Conservation (phyloP, 2,888 invertebrate genomes). For the Synanthedon formicaeformis region DNA sequence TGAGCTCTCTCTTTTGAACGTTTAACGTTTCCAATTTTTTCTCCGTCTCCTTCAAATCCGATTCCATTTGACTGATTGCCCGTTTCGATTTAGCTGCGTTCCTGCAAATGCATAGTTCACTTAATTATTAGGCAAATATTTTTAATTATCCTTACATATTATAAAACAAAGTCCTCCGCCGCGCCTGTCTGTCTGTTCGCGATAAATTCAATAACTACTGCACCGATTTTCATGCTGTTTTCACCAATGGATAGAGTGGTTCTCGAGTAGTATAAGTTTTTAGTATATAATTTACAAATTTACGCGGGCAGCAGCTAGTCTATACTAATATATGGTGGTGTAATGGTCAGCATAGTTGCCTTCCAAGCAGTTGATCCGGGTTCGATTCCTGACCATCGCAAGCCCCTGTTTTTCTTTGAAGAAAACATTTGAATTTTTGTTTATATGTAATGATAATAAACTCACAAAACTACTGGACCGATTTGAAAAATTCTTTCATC, state of each 20-base stretch:
- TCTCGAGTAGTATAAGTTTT: no score
- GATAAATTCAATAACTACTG: no score
- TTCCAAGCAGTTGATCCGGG: slow-evolving; percentile 66
- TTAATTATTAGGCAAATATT: background rate
- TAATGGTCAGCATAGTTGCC: slow-evolving; percentile 68
- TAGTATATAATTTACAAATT: no score
- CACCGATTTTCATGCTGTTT: no score
- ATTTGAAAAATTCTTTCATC: no score
- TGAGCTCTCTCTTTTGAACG: slow-evolving; percentile 69
- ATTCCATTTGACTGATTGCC: slow-evolving; percentile 79
- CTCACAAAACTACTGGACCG: no score
- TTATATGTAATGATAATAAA: no score
- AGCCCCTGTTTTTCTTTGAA: slow-evolving; percentile 30
- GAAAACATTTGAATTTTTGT: no score
- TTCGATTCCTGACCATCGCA: slow-evolving; percentile 69
- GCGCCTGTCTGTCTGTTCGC: no score
- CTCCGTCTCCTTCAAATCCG: slow-evolving; percentile 78
- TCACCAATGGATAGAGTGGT: no score
- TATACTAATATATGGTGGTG: slow-evolving; percentile 40
- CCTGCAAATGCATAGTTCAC: slow-evolving; percentile 38
- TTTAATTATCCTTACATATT: background rate
- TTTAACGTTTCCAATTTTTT: slow-evolving; percentile 72
- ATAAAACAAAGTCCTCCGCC: no score
- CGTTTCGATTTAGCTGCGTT: slow-evolving; percentile 82
- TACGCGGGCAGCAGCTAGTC: no score